phyloP scores from a whole-genome alignment of 2,113 vertebrate species.

The Carlito syrichta region DNA sequence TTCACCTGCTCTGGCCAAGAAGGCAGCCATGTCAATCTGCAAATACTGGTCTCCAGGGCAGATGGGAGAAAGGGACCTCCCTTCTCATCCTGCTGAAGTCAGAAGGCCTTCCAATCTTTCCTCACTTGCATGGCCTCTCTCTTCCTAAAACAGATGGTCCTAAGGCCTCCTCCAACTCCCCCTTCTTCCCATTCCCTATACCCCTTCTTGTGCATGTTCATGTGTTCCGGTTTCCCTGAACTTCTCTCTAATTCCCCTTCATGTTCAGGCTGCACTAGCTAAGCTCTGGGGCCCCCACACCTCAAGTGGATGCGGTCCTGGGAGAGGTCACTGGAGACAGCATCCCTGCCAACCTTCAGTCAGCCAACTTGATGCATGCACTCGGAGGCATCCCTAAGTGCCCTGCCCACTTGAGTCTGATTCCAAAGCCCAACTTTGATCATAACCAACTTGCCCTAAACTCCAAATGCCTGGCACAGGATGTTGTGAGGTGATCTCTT shows the following conservation, averaged over 20 bases:
- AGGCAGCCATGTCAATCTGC: too few relatives aligned
- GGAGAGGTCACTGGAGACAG: neutral
- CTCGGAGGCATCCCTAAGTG: neutral
- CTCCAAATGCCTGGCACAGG: too few relatives aligned
- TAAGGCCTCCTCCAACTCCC: neutral
- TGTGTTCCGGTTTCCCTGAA: neutral
- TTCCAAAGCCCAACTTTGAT: neutral
- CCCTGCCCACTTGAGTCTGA: neutral
- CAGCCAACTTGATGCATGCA: neutral
- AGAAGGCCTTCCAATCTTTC: neutral
- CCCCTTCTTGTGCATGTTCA: too few relatives aligned
- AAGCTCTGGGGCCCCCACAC: neutral
- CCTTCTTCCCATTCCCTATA: neutral
- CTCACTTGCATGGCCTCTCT: accelerated
- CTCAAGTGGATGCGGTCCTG: neutral
- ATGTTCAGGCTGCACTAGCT: neutral
- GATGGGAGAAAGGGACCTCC: neutral
- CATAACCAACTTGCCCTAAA: neutral
- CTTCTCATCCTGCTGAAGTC: neutral
- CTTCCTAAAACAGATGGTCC: neutral
- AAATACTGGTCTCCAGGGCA: too few relatives aligned
- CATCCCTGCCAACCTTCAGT: neutral
- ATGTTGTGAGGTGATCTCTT: neutral
- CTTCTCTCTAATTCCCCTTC: neutral
- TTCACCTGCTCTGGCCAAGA: neutral